A percentile compares a stretch with the other conserved stretches of the same genome.
phyloP scores from a whole-genome alignment of 2,113 vertebrate species.

The Hyperopisus bebe region DNA sequence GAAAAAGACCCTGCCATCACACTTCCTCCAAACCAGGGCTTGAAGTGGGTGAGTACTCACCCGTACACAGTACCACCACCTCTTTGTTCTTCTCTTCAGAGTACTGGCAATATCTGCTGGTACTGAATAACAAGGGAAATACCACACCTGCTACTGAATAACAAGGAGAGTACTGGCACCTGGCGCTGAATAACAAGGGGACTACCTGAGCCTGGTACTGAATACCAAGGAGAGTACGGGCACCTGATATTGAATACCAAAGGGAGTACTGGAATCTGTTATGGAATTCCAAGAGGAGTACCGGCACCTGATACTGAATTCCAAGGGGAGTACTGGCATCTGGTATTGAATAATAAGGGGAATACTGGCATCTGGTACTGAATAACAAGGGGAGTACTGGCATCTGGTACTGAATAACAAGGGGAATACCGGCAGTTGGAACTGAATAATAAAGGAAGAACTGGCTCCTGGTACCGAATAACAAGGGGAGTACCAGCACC shows the following conservation, averaged over 20 bases:
- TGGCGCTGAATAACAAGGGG: background rate
- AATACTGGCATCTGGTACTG: background rate
- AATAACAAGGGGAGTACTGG: too few species aligned
- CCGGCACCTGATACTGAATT: too few species aligned
- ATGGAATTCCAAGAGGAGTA: too few species aligned
- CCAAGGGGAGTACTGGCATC: too few species aligned
- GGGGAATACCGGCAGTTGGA: too few species aligned
- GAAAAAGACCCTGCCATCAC: background rate
- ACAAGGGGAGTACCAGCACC: background rate
- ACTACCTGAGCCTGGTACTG: background rate
- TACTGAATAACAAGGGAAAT: background rate
- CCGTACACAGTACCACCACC: background rate
- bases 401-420: too few species aligned
- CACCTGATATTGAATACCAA: background rate
- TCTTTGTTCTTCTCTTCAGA: background rate
- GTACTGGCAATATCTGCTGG: background rate
- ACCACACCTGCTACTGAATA: background rate
- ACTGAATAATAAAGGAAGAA: background rate
- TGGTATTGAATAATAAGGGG: too few species aligned
- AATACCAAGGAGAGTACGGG: too few species aligned
- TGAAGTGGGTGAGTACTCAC: background rate
- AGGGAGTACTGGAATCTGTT: background rate
- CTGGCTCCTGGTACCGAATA: background rate
- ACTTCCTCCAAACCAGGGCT: background rate
- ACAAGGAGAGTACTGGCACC: background rate